A percentile compares a stretch with the other conserved stretches of the same genome.
phyloP scores from a whole-genome alignment of 1,140 invertebrate species.

The Phymorhynchus buccinoides region DNA sequence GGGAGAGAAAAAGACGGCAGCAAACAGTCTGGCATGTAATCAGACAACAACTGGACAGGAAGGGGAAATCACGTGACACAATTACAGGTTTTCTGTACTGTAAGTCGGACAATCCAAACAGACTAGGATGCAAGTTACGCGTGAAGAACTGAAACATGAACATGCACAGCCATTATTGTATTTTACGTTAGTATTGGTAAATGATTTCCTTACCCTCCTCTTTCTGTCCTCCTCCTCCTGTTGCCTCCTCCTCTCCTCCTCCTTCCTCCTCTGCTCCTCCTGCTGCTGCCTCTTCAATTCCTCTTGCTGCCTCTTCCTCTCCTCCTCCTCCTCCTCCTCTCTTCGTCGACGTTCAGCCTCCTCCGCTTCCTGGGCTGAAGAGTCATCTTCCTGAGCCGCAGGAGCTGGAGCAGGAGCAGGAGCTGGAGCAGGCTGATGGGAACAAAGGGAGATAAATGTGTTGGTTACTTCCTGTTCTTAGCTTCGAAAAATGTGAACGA shows the following conservation, averaged over 20 bases:
- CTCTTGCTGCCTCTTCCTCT: constrained; percentile 38
- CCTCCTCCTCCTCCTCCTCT: constrained; percentile 39
- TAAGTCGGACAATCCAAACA: too few relatives aligned
- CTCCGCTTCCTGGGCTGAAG: constrained; percentile 38
- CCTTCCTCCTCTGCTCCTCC: constrained; percentile 36
- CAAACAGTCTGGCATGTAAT: too few relatives aligned
- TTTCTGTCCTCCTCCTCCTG: constrained; percentile 36
- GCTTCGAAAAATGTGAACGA: too few relatives aligned
- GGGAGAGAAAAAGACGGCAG: too few relatives aligned
- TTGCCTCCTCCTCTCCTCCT: constrained; percentile 41
- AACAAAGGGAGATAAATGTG: too few relatives aligned
- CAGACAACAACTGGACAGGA: too few relatives aligned
- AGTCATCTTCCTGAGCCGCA: constrained; percentile 40
- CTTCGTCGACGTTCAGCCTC: constrained; percentile 39
- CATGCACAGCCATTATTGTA: background rate
- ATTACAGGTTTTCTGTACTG: too few relatives aligned
- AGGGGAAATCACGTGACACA: too few relatives aligned
- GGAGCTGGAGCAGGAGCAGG: constrained; percentile 9
- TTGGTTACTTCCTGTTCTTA: background rate
- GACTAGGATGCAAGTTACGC: too few relatives aligned
- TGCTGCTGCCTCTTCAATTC: constrained; percentile 30
- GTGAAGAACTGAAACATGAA: background rate
- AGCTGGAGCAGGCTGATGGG: too few relatives aligned
- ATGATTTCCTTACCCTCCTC: constrained; percentile 8
- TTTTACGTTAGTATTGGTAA: too few relatives aligned